Conservation (phyloP, 2,888 invertebrate genomes). For the Cantharis nigra region DNA sequence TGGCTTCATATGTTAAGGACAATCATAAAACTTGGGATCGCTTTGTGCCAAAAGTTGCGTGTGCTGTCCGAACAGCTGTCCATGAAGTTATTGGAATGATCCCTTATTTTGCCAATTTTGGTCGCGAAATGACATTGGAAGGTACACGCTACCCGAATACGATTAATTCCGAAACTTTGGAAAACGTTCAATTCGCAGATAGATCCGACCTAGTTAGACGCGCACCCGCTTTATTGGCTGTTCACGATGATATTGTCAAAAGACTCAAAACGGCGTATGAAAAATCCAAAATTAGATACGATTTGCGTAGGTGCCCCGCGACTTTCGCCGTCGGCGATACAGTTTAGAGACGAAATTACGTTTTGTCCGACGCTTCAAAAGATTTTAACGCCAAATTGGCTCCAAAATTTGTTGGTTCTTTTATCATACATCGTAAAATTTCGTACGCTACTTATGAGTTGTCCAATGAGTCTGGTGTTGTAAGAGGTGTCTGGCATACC, state of each 20-base stretch:
- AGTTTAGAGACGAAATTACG: background rate
- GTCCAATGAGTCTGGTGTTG: background rate
- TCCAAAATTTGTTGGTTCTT: background rate
- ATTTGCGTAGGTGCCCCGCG: background rate
- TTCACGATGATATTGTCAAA: background rate
- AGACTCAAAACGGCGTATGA: too few relatives aligned
- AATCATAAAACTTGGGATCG: background rate
- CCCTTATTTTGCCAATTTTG: conserved; percentile 27
- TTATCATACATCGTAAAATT: background rate
- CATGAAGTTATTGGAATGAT: conserved; percentile 29
- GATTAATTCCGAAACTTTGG: too few relatives aligned
- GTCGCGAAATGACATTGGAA: conserved; percentile 16
- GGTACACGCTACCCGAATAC: too few relatives aligned
- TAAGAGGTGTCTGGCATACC: background rate
- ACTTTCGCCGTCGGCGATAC: background rate
- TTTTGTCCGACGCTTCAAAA: background rate
- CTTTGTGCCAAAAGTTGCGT: conserved; percentile 21
- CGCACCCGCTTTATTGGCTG: too few relatives aligned
- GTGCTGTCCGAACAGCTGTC: conserved; percentile 19
- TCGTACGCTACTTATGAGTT: background rate
- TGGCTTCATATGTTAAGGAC: too few relatives aligned
- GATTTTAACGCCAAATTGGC: background rate
- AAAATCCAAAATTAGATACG: background rate
- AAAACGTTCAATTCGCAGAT: too few relatives aligned
- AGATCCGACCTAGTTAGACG: too few relatives aligned